Base-by-base conservation (phyloP, 2,113 vertebrate species). In the Eudyptes chrysolophus region DNA sequence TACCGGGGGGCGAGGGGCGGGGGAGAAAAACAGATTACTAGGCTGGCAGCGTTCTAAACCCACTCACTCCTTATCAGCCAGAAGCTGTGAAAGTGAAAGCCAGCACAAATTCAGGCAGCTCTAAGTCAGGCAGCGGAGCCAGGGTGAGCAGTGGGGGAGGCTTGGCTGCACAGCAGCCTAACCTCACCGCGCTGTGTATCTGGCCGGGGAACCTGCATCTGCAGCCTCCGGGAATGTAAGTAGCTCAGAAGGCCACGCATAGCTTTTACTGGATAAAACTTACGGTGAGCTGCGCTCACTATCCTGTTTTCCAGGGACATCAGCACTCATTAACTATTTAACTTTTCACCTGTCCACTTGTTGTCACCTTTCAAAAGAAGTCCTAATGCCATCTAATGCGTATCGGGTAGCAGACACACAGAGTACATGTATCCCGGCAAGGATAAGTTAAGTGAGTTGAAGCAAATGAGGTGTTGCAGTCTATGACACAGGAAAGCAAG, bases 401-500 rank as follows among this genome's bases (percentile, higher is more conserved):
- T 68, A 44, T 48, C 9, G 4, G 72, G 77, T 65, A 83, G 94
- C 76, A 85, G 90, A 83, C 62, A 52, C 16, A 40, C 15, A 27
- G 48, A 70, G 36, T 74, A 36, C 2, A 0, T 14, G n/a, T 65
- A 66, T 92, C 66, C 80, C 90, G 71, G 94, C 84, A 91, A 90
- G 74, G 87, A 84, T 86, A 95, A 90, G 62, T 68, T 89, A 86
- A 94, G 84, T 52, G 83, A 96, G 83, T 55, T 76, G 87, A 92
- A 97, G 97, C 65, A 96, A 96, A 97, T 96, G 94, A 94, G 71
- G 92, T 97, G 94, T 95, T 96, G 86, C 86, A 58, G 83, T 57
- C 72, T 52, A 74, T n/a, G 75, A 91, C 87, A 93, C 60, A 94
- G 87, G 80, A 95, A 97, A 94, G 74, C 51, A 90, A 74, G 76